Evolutionary conservation across 2,113 vertebrate species (phyloP).

Genomic region (Heteronetta atricapilla): DNA sequence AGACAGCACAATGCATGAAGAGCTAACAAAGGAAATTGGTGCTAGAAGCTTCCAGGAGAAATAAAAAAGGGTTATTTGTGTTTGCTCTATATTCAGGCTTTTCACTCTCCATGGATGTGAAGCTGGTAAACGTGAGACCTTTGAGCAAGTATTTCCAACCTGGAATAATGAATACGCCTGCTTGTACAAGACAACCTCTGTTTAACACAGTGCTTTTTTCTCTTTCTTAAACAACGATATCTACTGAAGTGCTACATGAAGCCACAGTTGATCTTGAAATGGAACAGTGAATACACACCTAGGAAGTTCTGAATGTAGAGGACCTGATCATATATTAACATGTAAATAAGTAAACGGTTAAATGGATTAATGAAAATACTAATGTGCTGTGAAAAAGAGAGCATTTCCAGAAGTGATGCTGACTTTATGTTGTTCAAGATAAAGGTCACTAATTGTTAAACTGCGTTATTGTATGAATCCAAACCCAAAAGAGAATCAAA

Average conservation of each 20-base stretch:
- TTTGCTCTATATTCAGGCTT: conserved; percentile 42
- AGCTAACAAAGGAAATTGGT: conserved; percentile 44
- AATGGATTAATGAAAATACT: conserved; percentile 40
- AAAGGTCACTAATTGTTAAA: conserved; percentile 12
- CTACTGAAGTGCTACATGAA: conserved; percentile 23
- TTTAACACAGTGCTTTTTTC: conserved; percentile 45
- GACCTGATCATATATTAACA: conserved; percentile 30
- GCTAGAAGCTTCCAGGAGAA: conserved; percentile 64
- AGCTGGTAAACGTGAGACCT: conserved; percentile 63
- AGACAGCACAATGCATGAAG: conserved; percentile 13
- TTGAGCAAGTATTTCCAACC: conserved; percentile 30
- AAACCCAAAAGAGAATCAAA: neutral
- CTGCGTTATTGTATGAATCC: neutral
- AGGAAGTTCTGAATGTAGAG: conserved; percentile 68
- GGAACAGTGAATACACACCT: neutral
- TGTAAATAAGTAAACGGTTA: conserved; percentile 66
- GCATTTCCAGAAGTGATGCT: conserved; percentile 15
- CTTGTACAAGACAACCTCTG: conserved; percentile 60
- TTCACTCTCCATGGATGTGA: conserved; percentile 53
- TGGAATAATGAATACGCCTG: conserved; percentile 33
- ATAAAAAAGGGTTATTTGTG: conserved; percentile 10
- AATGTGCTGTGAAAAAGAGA: conserved; percentile 22
- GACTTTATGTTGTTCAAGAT: conserved; percentile 26
- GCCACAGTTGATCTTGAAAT: conserved; percentile 2
- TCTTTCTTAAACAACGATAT: conserved; percentile 41